These are phyloP conservation scores for Butorides virescens DNA, from an alignment of 2,113 vertebrate species.

Conservation along the genomic window DNA sequence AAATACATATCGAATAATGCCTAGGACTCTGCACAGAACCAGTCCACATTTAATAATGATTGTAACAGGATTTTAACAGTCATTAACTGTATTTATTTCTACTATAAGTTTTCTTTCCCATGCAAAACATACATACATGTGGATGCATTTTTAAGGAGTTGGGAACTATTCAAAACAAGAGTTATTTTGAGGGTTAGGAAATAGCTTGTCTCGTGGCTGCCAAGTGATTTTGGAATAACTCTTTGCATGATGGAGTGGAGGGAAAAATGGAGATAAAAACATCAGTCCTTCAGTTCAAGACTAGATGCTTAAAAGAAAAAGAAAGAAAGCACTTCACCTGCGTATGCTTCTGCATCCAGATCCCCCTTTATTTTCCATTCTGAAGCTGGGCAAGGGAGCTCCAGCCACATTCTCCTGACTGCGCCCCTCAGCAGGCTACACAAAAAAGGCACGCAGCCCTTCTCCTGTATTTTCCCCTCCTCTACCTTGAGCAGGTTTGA, in stretches of 20 bases:
- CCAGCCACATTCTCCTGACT: background rate
- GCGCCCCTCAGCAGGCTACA: background rate
- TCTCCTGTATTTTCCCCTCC: background rate
- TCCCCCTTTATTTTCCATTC: constrained; percentile 17
- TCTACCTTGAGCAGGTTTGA: background rate
- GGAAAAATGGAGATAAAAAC: constrained; percentile 60
- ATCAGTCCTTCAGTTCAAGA: constrained; percentile 51
- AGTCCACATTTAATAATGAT: background rate
- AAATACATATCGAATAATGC: background rate
- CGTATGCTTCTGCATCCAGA: constrained; percentile 11
- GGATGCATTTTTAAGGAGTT: constrained; percentile 72
- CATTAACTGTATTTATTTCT: constrained; percentile 15
- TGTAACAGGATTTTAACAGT: constrained; percentile 13
- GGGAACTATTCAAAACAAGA: constrained; percentile 76
- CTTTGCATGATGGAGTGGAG: constrained; percentile 63
- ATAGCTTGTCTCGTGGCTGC: constrained; percentile 74
- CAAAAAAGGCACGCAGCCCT: background rate
- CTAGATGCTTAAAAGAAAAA: background rate
- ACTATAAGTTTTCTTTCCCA: constrained; percentile 54
- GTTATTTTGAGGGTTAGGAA: constrained; percentile 80
- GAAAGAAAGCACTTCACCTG: background rate
- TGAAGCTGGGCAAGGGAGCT: background rate
- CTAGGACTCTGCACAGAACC: background rate
- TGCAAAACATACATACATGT: constrained; percentile 53
- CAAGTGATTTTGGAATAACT: constrained; percentile 76